Evolutionary conservation across 2,113 vertebrate species (phyloP), one percentile per base, ranked within the genome.

Genomic region (Pachycephala philippinensis): DNA sequence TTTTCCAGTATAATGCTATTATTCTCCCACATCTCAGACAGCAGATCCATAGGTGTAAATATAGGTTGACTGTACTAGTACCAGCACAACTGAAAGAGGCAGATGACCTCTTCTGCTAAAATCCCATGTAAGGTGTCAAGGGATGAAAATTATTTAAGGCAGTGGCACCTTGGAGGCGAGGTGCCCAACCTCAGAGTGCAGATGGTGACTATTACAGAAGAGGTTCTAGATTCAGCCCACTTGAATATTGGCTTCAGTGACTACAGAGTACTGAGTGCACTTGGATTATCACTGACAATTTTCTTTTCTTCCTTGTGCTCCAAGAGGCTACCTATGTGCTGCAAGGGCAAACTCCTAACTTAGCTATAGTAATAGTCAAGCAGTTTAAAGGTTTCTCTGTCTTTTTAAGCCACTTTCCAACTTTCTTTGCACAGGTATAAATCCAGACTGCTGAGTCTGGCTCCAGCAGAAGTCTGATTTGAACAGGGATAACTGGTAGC

Each of bases 181-280:
- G 23, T 47, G 6, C 26, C 35, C 63, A 56, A 18, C 8, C 42
- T 86, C 47, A 53, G 33, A 68, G 16, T 61, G 20, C 40, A 53
- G 40, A 44, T 21, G 37, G 17, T 44, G 57, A 31, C 61, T 61
- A 20, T 27, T 71, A 49, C 0, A 53, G 27, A 52, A 69, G 27
- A 74, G 7, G 21, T 45, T 86, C 76, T 74, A 50, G 15, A 24
- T 89, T 66, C 44, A 93, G 39, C 11, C 22, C 33, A 18, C 50
- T 57, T 45, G 35, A 63, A 22, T 70, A 61, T 45, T 77, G 31
- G 40, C n/a, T 76, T 79, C 65, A 52, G 35, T 52, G 31, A 65
- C 68, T 45, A 11, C 9, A 26, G 0, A 1, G 13, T 30, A 30
- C 35, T 66, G 19, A 66, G 39, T 1, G 1, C 30, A 15, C 11